Evolutionary conservation across 2,113 vertebrate species (phyloP).

Genomic region (Bambusicola thoracicus): DNA sequence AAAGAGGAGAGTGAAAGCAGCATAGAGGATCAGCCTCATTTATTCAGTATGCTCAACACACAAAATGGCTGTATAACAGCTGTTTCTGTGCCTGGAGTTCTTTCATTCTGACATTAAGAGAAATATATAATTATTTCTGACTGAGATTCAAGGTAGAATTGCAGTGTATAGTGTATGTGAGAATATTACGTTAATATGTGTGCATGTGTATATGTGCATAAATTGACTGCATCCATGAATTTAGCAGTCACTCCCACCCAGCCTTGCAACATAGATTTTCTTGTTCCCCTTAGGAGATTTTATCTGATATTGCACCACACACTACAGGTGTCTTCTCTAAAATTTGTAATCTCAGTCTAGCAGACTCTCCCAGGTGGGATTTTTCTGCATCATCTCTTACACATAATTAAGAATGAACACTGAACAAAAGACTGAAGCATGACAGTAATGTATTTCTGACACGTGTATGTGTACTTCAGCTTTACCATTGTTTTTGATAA

Average conservation of each 20-base stretch:
- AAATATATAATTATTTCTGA: constrained; percentile 43
- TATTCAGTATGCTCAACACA: not conserved
- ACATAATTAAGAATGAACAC: not conserved
- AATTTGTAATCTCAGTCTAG: constrained; percentile 36
- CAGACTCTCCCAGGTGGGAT: constrained; percentile 11
- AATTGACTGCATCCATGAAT: constrained; percentile 19
- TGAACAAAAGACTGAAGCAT: not conserved
- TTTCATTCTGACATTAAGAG: constrained; percentile 15
- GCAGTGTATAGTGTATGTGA: not conserved
- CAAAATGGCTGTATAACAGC: constrained; percentile 32
- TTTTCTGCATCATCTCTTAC: not conserved
- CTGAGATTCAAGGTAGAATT: not conserved
- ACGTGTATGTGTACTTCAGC: not conserved
- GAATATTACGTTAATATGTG: not conserved
- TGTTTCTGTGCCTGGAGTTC: not conserved
- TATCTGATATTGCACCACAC: not conserved
- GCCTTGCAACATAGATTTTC: constrained; percentile 20
- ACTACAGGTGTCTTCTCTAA: constrained; percentile 34
- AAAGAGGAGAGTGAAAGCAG: not conserved
- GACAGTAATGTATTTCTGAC: not conserved
- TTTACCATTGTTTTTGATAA: not conserved
- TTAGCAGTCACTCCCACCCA: constrained; percentile 14
- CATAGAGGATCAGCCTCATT: not conserved
- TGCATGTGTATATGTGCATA: not conserved
- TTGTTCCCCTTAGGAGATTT: constrained; percentile 44